Base-by-base conservation (phyloP, 2,113 vertebrate genomes). In the Prunella himalayana region DNA sequence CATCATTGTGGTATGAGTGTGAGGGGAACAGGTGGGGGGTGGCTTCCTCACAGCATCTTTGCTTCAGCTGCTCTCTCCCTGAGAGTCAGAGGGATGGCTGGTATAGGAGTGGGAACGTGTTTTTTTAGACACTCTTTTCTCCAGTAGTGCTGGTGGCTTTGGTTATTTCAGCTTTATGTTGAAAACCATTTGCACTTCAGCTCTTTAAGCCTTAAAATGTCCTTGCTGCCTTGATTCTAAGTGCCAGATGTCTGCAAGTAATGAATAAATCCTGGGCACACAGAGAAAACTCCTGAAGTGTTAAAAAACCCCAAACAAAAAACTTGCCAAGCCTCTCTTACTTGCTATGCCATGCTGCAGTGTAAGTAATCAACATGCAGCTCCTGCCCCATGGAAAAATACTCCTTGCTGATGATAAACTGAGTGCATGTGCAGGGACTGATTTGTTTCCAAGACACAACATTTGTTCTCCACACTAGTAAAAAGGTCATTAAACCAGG, bases 1-100 rank as follows among this genome's bases (percentile, higher is more conserved):
- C 51, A 99, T 99, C 91, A 99, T 99, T 70, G 99, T 99, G 98
- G 99, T 99, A 98, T 93, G 99, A 86, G 44, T 28, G 10, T 17
- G 25, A 82, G 50, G 73, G 90, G 50, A 69, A 2, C 17, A 41
- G 33, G 25, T 39, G 28, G 45, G 57, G 56, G n/a, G 42, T 65
- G 80, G 42, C 27, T 80, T 92, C 60, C 16, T 86, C 57, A 39
- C 60, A 81, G 49, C 51, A 8, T 21, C 69, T 76, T 51, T 23
- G 15, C 39, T 60, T 68, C 30, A 91, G 76, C 72, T 93, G 68
- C 25, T 61, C 82, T 82, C 2, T 92, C 54, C 47, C 51, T 82
- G 37, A 41, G 73, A 44, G 24, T 23, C 4, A 12, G 44, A 92
- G 33, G 63, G 45, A 39, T 79, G 72, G 47, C 59, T 92, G 39